Evolutionary conservation across 2,888 invertebrate species (phyloP).

Genomic region (Meandrusa payeni): DNA sequence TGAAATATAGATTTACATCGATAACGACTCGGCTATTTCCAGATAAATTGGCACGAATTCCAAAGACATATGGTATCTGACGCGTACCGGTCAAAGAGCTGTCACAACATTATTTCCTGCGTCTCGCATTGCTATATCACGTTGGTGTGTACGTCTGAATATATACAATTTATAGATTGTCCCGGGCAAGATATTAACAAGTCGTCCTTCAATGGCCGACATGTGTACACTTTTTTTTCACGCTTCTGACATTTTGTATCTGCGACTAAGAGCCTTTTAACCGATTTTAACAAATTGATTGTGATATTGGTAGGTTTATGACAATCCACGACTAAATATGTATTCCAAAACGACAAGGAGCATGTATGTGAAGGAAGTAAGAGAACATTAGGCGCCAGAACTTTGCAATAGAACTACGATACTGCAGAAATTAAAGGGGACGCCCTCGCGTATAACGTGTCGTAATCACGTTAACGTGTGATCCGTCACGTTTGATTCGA

Average conservation of each 20-base stretch:
- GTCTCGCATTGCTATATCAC: conserved; percentile 28
- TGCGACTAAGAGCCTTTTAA: no score
- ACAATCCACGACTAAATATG: no score
- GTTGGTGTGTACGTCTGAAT: conserved; percentile 21
- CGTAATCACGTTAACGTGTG: no score
- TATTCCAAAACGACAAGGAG: no score
- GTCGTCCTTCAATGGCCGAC: conserved; percentile 42
- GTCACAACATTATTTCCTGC: conserved; percentile 49
- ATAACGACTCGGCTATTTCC: conserved; percentile 31
- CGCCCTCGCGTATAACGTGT: no score
- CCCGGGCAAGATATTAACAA: conserved; percentile 17
- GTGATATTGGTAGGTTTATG: no score
- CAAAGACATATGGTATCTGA: conserved; percentile 50
- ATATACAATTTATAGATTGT: conserved; percentile 27
- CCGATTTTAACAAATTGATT: no score
- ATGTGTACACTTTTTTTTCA: conserved; percentile 22
- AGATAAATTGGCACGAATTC: conserved; percentile 57
- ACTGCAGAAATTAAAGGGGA: no score
- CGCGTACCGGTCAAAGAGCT: conserved; percentile 49
- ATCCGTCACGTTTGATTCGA: no score
- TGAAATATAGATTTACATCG: conserved; percentile 25
- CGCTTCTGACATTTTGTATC: background rate
- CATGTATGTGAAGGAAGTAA: no score
- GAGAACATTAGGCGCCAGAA: no score
- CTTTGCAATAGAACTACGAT: no score